Base-by-base conservation (phyloP, 2,797 vertebrate species). In the Hippoglossus hippoglossus region DNA sequence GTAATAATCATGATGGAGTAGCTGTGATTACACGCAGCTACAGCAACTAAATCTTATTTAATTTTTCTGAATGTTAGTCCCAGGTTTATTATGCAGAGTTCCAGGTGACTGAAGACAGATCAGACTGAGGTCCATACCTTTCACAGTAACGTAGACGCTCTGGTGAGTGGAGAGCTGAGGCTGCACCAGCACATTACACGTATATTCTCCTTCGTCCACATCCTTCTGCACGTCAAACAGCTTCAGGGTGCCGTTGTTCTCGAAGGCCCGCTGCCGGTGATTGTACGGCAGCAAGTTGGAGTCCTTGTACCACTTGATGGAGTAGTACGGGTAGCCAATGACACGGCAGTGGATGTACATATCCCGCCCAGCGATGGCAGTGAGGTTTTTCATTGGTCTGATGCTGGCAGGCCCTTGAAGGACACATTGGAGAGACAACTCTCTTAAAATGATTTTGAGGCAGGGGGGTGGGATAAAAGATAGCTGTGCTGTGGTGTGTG, bases 301-400 rank as follows among this genome's bases (percentile, higher is more conserved):
- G 90, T 99, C 97, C 94, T 99, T 99, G 91, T 99, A 99, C 98
- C 98, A 99, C 77, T 99, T 99, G 92, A 99, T 99, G 90, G 97
- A 99, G 91, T 99, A 99, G 81, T 99, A 99, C 0, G 98, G 98
- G 78, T 99, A 99, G 72, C 98, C 98, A 19, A 99, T 99, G 84
- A 99, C 98, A 2, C 97, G 97, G 54, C 98, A 99, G 94, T 99
- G 98, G 80, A 99, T 98, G 88, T 97, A 99, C 25, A 96, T 98
- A 90, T 99, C 98, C 81, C 98, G 95, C 46, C 98, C 98, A 0
- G 98, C 98, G 79, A 99, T 99, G 84, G 98, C 98, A 77, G 98
- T 99, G 93, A 99, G 97, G 83, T 99, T 99, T 93, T 96, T 99
- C 97, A 99, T 99, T 75, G 97, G 96, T 85, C 98, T 96, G 86